Evolutionary conservation across 2,113 vertebrate species (phyloP), one percentile per base, ranked within the genome.

Genomic region (Erythrocercus mccallii): DNA sequence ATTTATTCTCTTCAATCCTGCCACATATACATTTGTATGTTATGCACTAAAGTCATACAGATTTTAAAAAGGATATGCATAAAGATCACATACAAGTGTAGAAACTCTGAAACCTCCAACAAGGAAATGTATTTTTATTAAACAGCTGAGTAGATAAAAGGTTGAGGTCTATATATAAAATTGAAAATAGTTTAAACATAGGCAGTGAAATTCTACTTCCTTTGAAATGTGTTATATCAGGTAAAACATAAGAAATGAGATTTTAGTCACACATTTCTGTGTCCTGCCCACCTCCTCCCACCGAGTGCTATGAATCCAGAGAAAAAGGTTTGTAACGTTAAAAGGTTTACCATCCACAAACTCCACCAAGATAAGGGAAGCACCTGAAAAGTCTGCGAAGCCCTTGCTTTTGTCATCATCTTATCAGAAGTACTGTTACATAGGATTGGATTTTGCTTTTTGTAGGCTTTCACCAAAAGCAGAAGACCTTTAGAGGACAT

Each of bases 41-140:
- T 40, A 23, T 14, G 2, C 23, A 48, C 5, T 50, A 6, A 79
- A 62, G 4, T 24, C 2, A 5, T 44, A 28, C 9, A 56, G 48
- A 37, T 40, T 64, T 47, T 1, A 51, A 47, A 42, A 35, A 47
- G 0, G 2, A 11, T 56, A n/a, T n/a, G 2, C 0, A 1, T 15
- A 54, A 45, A 47, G 12, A 37, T 42, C 33, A 44, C 2, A 3
- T 56, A 10, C 8, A 58, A 27, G 37, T 30, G 3, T 51, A 11
- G 11, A 71, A 71, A 21, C 9, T 61, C 5, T 54, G 7, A 64
- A 68, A 27, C 5, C 14, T 66, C 4, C 44, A 25, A 2, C 0
- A 3, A 58, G 7, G 10, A 83, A 77, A n/a, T 9, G 0, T 20
- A 25, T 64, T 30, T 50, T 51, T 20, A 50, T 35, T 17, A 62